Conservation (phyloP, 2,113 vertebrate species). For the Progne subis region DNA sequence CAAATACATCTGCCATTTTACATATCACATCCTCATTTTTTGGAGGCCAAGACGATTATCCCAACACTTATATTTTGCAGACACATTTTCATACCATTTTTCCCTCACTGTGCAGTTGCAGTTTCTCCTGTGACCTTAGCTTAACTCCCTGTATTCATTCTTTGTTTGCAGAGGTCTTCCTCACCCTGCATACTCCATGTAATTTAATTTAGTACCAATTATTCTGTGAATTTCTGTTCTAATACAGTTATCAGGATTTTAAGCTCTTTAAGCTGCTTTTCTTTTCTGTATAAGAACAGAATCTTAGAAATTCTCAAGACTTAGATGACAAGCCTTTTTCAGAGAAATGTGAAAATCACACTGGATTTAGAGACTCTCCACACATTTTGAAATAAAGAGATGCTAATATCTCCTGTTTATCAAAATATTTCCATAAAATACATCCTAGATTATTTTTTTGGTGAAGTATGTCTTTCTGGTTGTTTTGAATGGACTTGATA, state of each 20-base stretch:
- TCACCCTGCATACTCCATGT: not conserved
- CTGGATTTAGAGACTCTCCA: not conserved
- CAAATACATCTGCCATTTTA: not conserved
- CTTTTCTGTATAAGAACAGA: not conserved
- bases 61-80: not conserved
- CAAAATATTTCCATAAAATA: not conserved
- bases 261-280: not conserved
- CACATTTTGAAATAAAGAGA: not conserved
- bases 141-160: not conserved
- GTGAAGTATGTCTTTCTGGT: not conserved
- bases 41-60: not conserved
- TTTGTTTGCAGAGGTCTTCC: not conserved
- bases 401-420: not conserved
- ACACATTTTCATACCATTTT: not conserved
- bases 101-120: not conserved
- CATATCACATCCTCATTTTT: rapidly evolving
- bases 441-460: not conserved
- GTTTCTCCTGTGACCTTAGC: not conserved
- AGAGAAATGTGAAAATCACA: not conserved
- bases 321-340: not conserved
- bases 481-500: not conserved
- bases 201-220: constrained; percentile 52
- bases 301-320: not conserved
- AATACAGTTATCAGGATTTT: not conserved
- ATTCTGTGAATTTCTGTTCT: not conserved